Percentiles rank a stretch among this genome's conserved stretches.
phyloP scores from a whole-genome alignment of 92 coral and sea anemone species.

The Micromussa lordhowensis region DNA sequence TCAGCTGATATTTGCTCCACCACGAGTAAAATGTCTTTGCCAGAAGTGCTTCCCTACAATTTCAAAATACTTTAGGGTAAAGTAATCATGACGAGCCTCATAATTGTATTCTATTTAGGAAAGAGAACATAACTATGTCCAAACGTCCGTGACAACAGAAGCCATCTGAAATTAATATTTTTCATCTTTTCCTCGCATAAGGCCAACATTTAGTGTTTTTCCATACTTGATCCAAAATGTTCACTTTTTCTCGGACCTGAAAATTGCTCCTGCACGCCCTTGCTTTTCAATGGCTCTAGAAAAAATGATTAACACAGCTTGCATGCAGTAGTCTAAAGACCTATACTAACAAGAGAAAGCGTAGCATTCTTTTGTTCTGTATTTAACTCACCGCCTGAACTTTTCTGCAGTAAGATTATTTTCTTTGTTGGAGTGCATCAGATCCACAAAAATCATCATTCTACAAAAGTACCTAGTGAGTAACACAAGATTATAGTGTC shows the following conservation, averaged over 20 bases:
- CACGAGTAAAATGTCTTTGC: conserved; percentile 88
- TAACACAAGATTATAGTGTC: background rate
- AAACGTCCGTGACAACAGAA: background rate
- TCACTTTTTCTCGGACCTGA: background rate
- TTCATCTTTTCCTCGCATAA: no score
- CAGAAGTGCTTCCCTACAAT: conserved; percentile 80
- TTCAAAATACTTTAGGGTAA: background rate
- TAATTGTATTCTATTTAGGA: background rate
- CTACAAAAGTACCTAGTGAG: conserved; percentile 74
- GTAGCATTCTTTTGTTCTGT: background rate
- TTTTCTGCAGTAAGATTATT: conserved; percentile 60
- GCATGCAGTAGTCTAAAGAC: background rate
- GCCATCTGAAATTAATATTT: background rate
- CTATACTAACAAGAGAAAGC: background rate
- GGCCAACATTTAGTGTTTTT: background rate
- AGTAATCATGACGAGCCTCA: background rate
- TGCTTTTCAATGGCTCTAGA: background rate
- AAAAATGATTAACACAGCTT: background rate
- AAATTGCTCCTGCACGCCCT: background rate
- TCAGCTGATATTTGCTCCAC: conserved; percentile 76
- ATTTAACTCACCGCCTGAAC: conserved; percentile 76
- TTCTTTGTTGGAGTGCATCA: conserved; percentile 72
- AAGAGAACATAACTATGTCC: background rate
- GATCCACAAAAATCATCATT: conserved; percentile 79
- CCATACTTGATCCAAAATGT: background rate